Conservation (phyloP, 2,888 invertebrate genomes). For the Anorthoa munda region DNA sequence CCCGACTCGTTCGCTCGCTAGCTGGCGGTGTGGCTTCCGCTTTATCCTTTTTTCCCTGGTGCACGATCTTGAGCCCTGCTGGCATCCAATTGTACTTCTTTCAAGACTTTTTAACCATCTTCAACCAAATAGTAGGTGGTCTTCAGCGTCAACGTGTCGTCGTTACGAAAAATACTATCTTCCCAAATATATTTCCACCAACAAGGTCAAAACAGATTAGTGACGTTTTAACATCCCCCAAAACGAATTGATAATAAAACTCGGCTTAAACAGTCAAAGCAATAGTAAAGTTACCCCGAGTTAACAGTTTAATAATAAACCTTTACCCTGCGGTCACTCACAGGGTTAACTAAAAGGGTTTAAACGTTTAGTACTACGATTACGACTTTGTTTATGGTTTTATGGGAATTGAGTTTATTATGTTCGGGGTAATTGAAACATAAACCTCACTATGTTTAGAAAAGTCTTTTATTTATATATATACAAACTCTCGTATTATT, state of each 20-base stretch:
- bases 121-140: too few species aligned
- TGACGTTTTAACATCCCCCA: conserved; percentile 27
- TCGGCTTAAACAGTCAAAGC: conserved; percentile 48
- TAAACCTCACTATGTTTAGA: conserved; percentile 2
- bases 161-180: not conserved
- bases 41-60: too few species aligned
- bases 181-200: not conserved
- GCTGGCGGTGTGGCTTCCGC: too few species aligned
- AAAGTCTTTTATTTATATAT: too few species aligned
- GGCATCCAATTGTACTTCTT: too few species aligned
- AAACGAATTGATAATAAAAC: conserved; percentile 59
- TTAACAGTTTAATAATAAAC: conserved; percentile 72
- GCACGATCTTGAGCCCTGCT: too few species aligned
- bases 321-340: conserved; percentile 68
- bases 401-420: conserved; percentile 55
- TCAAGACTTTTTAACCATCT: too few species aligned
- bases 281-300: conserved; percentile 67
- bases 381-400: conserved; percentile 60
- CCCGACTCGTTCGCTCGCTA: too few species aligned
- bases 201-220: not conserved
- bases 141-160: too few species aligned
- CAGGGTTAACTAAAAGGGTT: conserved; percentile 66
- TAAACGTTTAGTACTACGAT: conserved; percentile 60
- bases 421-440: conserved; percentile 25
- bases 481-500: too few species aligned